Percentiles rank a stretch among this genome's conserved stretches.
phyloP scores from a whole-genome alignment of 2,888 invertebrate genomes.

The Acronicta alni region DNA sequence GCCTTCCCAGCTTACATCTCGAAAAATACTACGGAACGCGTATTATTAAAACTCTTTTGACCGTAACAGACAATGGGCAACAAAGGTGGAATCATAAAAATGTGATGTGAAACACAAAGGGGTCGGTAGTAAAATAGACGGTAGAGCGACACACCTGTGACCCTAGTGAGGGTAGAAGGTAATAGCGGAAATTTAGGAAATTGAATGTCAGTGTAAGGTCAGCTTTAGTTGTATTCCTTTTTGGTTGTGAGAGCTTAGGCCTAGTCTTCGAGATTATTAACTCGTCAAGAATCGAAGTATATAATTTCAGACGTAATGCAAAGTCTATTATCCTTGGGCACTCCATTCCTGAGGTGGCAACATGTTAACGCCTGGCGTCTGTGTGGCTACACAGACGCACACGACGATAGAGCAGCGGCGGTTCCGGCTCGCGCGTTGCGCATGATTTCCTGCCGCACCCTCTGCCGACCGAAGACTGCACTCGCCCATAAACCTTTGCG shows the following conservation, averaged over 20 bases:
- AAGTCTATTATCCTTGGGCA: no score
- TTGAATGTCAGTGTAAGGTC: constrained; percentile 33
- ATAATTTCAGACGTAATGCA: no score
- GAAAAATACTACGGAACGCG: constrained; percentile 42
- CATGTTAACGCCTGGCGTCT: no score
- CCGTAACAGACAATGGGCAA: constrained; percentile 60
- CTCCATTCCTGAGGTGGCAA: no score
- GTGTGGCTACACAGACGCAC: no score
- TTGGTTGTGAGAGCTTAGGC: constrained; percentile 10
- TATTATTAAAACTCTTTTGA: constrained; percentile 69
- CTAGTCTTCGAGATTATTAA: no score
- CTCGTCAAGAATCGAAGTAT: no score
- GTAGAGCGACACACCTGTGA: constrained; percentile 59
- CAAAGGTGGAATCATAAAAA: constrained; percentile 66
- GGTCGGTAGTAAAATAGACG: constrained; percentile 52
- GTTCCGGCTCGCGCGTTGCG: no score
- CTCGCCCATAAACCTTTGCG: no score
- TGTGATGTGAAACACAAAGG: constrained; percentile 58
- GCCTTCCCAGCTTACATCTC: constrained; percentile 18
- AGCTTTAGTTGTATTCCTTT: constrained; percentile 19
- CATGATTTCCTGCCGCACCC: no score
- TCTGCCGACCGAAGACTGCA: no score
- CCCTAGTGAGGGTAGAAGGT: constrained; percentile 43
- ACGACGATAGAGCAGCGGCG: no score
- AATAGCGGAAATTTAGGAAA: constrained; percentile 51